phyloP scores from a whole-genome alignment of 2,113 vertebrate species.

The Pedetes capensis region DNA sequence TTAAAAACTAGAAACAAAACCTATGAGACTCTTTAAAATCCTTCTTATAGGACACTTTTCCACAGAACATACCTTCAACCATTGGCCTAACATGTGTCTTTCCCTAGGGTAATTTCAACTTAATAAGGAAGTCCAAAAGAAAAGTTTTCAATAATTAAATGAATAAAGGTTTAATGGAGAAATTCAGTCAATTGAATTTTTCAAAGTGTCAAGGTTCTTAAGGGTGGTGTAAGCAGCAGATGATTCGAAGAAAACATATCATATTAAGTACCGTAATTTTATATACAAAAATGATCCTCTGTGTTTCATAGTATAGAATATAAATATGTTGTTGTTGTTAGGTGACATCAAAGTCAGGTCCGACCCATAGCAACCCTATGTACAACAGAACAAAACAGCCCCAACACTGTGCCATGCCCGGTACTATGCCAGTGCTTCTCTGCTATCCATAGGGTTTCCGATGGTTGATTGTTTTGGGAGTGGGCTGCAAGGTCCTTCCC shows the following conservation, averaged over 20 bases:
- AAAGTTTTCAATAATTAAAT: not conserved
- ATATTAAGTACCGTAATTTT: not conserved
- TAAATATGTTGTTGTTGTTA: too few species aligned
- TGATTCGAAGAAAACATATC: not conserved
- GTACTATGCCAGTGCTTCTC: too few species aligned
- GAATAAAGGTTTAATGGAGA: not conserved
- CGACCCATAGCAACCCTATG: too few species aligned
- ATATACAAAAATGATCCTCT: not conserved
- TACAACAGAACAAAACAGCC: too few species aligned
- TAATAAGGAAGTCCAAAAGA: not conserved
- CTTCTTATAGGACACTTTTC: not conserved
- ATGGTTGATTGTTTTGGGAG: too few species aligned
- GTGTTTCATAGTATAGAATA: not conserved
- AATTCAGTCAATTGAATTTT: not conserved
- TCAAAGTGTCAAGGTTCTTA: not conserved
- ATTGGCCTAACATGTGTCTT: not conserved
- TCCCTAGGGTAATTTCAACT: not conserved
- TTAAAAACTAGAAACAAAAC: not conserved
- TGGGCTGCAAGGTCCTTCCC: too few species aligned
- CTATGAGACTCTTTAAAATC: not conserved
- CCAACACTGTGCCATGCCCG: too few species aligned
- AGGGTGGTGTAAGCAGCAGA: not conserved
- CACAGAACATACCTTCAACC: not conserved
- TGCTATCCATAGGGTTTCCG: too few species aligned
- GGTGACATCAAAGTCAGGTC: too few species aligned